Evolutionary conservation across 2,888 invertebrate genomes (phyloP).

Genomic region (Malachius bipustulatus): DNA sequence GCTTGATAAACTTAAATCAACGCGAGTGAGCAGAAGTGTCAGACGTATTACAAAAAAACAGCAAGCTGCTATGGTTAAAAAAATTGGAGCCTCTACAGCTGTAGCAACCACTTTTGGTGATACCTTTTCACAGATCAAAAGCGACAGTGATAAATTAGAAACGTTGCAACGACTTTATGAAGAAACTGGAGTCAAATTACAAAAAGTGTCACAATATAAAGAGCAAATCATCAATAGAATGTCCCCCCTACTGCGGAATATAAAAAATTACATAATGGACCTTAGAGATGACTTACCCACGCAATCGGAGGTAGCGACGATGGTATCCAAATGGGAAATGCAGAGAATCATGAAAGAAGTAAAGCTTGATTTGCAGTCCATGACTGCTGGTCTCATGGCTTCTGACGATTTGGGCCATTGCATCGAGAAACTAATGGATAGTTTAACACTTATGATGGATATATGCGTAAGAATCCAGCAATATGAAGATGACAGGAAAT

Average conservation of each 20-base stretch:
- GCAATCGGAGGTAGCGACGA: not conserved
- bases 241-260: too few relatives aligned
- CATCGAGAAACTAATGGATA: not conserved
- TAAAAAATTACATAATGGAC: not conserved
- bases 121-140: not conserved
- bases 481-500: not conserved
- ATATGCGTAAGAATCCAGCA: not conserved
- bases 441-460: not conserved
- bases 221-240: too few relatives aligned
- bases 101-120: not conserved
- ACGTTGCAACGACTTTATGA: too few relatives aligned
- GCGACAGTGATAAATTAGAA: too few relatives aligned
- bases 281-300: not conserved
- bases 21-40: too few relatives aligned
- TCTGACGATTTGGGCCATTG: not conserved
- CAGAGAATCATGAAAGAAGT: not conserved
- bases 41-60: too few relatives aligned
- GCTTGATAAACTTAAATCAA: too few relatives aligned
- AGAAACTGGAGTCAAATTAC: too few relatives aligned
- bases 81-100: not conserved
- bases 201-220: too few relatives aligned
- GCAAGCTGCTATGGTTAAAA: constrained; percentile 1
- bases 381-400: not conserved
- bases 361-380: not conserved
- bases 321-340: constrained; percentile 1